phyloP scores from a whole-genome alignment of 2,797 vertebrate genomes.

The Potorous gilbertii region DNA sequence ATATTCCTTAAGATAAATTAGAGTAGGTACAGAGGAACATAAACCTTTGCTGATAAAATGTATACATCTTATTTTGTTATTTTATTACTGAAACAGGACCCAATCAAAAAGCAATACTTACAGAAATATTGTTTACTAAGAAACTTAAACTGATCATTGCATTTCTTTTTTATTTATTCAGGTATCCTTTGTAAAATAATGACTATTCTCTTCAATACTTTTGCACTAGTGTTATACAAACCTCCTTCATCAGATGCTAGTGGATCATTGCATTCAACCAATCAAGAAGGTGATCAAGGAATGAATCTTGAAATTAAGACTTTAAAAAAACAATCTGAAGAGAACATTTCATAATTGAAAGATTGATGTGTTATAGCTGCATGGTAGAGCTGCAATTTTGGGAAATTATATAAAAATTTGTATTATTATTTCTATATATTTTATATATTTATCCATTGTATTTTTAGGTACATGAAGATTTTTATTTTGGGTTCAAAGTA shows the following conservation, averaged over 20 bases:
- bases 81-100: neutral
- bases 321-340: neutral
- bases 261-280: neutral
- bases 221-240: conserved; percentile 78
- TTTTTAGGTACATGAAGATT: neutral
- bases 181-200: conserved; percentile 81
- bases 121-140: neutral
- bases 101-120: neutral
- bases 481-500: neutral
- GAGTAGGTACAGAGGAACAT: neutral
- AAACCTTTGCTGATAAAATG: neutral
- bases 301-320: neutral
- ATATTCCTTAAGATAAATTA: neutral
- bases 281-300: neutral
- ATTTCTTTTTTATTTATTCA: conserved; percentile 67
- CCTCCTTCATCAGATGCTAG: conserved; percentile 69
- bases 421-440: neutral
- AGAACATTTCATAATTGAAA: neutral
- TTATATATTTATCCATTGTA: neutral
- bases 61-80: neutral
- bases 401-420: neutral
- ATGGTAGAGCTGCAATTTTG: neutral
- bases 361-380: neutral
- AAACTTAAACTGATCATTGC: neutral
- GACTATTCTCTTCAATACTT: conserved; percentile 75